Base-by-base conservation (phyloP, 2,113 vertebrate genomes). In the Alexandromys fortis region DNA sequence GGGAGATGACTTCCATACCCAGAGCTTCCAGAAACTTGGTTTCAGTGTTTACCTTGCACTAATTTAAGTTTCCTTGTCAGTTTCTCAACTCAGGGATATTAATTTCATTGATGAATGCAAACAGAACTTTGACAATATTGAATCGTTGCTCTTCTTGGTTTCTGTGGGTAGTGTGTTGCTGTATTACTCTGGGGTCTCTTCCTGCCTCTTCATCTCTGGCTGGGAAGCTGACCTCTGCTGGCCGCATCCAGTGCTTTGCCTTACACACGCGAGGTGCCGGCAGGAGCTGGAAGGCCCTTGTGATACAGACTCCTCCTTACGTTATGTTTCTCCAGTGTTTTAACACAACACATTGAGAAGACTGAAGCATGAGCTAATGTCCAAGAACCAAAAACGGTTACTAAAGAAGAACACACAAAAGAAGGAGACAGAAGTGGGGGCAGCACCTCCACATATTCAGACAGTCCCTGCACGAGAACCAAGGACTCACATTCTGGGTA, bases 361-460 rank as follows among this genome's bases (percentile, higher is more conserved):
- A 96, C 98, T 98, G 98, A 99, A 98, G 98, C 98, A 98, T 97
- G 98, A 98, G 98, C 97, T 98, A 98, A 96, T 98, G 99, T 99
- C 98, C 98, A 98, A 96, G 97, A 97, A 95, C 96, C 97, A 97
- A 92, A 93, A 95, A 92, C 30, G 3, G 24, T 3, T 92, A 52
- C 94, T 96, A 97, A 97, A 97, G 98, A 73, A 65, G 82, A 67
- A 73, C 35, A 28, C 67, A 35, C 93, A 33, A 22, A 76, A 7
- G 95, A 96, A 97, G 70, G 75, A 75, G 30, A 67, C 7, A 1
- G 55, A 11, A 0, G 4, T 67, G 98, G 92, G 95, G 90, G 70
- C 77, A 9, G 87, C 45, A 86, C 95, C 97, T 97, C 95, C 96
- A 96, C 97, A 87, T 73, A 96, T 73, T 94, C 94, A 93, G 96